A percentile compares a stretch with the other conserved stretches of the same genome.
Evolutionary conservation across 1,140 invertebrate genomes (phyloP).

Genomic region (Zaprionus africanus): DNA sequence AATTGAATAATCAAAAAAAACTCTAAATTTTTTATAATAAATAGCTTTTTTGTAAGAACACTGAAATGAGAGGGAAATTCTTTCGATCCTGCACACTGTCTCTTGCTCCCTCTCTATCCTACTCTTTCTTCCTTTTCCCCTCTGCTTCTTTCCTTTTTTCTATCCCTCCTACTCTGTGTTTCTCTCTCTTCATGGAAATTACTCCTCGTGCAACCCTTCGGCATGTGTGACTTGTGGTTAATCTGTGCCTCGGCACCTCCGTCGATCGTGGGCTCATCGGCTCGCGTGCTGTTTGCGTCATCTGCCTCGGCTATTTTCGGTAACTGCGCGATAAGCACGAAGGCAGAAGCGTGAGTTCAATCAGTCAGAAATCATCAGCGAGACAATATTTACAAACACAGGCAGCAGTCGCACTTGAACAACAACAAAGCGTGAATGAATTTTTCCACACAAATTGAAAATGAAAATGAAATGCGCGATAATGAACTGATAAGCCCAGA

Average conservation of each 20-base stretch:
- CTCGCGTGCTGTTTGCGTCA: constrained; percentile 3
- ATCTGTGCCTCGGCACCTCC: not conserved
- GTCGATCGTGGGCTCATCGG: not conserved
- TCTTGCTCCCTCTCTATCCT: no score
- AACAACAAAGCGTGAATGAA: constrained; percentile 73
- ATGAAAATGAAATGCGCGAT: constrained; percentile 66
- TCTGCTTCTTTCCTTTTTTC: no score
- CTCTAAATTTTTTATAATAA: no score
- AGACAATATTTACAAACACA: constrained; percentile 55
- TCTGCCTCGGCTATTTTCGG: not conserved
- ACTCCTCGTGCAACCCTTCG: not conserved
- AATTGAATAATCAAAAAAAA: no score
- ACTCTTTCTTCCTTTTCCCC: no score
- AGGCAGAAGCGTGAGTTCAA: constrained; percentile 41
- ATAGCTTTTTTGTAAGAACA: no score
- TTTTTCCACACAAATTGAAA: constrained; percentile 76
- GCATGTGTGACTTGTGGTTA: not conserved
- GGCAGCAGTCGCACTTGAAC: not conserved
- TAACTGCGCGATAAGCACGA: constrained; percentile 52
- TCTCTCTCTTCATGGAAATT: not conserved
- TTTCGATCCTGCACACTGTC: no score
- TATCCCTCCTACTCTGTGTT: no score
- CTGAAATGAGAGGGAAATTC: no score
- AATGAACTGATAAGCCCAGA: constrained; percentile 70
- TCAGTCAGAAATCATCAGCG: constrained; percentile 66